Evolutionary conservation across 2,797 vertebrate species (phyloP).

Genomic region (Antennarius maculatus): DNA sequence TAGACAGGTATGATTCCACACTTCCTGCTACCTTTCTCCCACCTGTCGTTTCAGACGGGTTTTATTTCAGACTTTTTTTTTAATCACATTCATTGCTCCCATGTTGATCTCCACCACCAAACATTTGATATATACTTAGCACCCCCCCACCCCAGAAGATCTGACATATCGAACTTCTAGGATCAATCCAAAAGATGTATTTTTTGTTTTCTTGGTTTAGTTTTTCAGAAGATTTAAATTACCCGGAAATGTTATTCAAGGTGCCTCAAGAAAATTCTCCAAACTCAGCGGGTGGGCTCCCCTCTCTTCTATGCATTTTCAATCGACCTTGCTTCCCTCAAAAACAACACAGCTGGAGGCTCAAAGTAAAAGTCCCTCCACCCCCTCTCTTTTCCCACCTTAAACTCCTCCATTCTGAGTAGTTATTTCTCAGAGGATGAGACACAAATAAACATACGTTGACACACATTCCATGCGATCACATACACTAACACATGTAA

Average conservation of each 20-base stretch:
- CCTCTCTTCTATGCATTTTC: slow-evolving; percentile 37
- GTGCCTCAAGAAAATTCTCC: slow-evolving; percentile 22
- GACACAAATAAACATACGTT: slow-evolving; percentile 1
- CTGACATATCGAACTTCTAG: neutral
- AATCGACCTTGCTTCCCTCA: slow-evolving; percentile 23
- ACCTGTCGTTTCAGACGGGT: slow-evolving; percentile 15
- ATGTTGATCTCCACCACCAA: slow-evolving; percentile 9
- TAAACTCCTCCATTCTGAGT: slow-evolving; percentile 39
- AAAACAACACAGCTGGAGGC: slow-evolving; percentile 47
- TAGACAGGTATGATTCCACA: slow-evolving; percentile 9
- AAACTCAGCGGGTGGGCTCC: slow-evolving; percentile 46
- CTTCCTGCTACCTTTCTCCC: slow-evolving; percentile 28
- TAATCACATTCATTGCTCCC: slow-evolving; percentile 24
- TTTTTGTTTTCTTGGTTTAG: slow-evolving; percentile 5
- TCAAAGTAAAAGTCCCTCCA: slow-evolving; percentile 20
- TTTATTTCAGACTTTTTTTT: slow-evolving; percentile 12
- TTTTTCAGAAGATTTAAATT: slow-evolving; percentile 39
- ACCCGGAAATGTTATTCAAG: slow-evolving; percentile 25
- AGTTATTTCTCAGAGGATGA: slow-evolving; percentile 42
- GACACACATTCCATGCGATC: neutral
- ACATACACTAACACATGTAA: slow-evolving; percentile 12
- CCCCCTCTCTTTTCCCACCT: neutral
- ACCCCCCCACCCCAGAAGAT: neutral
- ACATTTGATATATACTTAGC: slow-evolving; percentile 12
- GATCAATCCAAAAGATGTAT: neutral